Conservation (phyloP, 2,888 invertebrate species). For the Epirrhoe alternata region DNA sequence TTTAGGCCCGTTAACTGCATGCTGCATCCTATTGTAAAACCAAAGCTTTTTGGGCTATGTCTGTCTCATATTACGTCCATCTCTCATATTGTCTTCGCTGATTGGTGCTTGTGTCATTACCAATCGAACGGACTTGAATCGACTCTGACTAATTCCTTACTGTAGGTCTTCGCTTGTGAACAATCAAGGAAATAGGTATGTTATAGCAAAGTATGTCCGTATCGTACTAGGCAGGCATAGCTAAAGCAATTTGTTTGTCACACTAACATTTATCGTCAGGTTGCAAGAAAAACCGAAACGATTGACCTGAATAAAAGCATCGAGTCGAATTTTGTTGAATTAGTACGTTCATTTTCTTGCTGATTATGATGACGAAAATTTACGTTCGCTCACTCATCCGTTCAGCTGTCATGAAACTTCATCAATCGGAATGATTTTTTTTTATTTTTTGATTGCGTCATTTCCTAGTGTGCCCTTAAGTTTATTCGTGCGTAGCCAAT, state of each 20-base stretch:
- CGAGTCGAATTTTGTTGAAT: constrained; percentile 35
- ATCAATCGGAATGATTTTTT: constrained; percentile 24
- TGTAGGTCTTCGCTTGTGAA: too few relatives aligned
- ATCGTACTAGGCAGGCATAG: background rate
- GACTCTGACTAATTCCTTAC: too few relatives aligned
- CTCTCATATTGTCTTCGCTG: too few relatives aligned
- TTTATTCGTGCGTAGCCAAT: too few relatives aligned
- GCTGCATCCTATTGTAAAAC: too few relatives aligned
- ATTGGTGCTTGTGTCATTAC: too few relatives aligned
- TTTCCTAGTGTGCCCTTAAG: too few relatives aligned
- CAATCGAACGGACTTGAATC: too few relatives aligned
- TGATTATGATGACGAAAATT: constrained; percentile 41
- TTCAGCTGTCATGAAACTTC: constrained; percentile 40
- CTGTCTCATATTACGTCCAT: too few relatives aligned
- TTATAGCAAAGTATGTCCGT: background rate
- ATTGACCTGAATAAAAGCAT: constrained; percentile 43
- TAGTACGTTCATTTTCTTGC: constrained; percentile 32
- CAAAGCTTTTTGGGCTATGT: too few relatives aligned
- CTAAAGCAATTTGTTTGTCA: constrained; percentile 21
- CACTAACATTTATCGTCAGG: constrained; percentile 37
- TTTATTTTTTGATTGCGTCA: background rate
- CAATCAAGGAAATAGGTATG: too few relatives aligned
- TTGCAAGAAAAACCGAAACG: constrained; percentile 39
- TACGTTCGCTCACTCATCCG: constrained; percentile 46
- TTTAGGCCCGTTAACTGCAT: too few relatives aligned